Evolutionary conservation across 2,113 vertebrate species (phyloP).

Genomic region (Holacanthus passer): DNA sequence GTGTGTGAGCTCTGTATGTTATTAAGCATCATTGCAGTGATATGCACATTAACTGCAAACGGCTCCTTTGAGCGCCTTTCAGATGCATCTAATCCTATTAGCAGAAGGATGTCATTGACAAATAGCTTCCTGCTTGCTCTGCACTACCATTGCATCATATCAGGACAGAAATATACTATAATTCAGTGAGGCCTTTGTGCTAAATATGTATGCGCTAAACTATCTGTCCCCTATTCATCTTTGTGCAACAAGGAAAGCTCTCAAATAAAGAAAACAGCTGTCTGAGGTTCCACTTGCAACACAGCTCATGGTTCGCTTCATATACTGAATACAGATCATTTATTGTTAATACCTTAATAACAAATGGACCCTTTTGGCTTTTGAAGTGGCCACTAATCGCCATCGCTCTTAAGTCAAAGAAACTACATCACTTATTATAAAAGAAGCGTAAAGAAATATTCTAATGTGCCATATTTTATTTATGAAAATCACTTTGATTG

Average conservation of each 20-base stretch:
- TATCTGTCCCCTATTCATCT: constrained; percentile 47
- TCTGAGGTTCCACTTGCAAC: constrained; percentile 32
- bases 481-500: background rate
- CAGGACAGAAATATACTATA: constrained; percentile 29
- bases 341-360: background rate
- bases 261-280: constrained; percentile 27
- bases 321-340: constrained; percentile 27
- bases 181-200: background rate
- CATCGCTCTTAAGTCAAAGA: background rate
- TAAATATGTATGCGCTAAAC: constrained; percentile 54
- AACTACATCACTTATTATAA: background rate
- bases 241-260: constrained; percentile 41
- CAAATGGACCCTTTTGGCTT: background rate
- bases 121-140: constrained; percentile 53
- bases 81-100: constrained; percentile 64
- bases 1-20: constrained; percentile 1
- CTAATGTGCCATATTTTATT: background rate
- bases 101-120: constrained; percentile 60
- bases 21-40: background rate
- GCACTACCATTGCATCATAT: constrained; percentile 41
- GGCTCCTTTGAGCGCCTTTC: constrained; percentile 31
- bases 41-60: constrained; percentile 29
- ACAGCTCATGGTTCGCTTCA: constrained; percentile 31
- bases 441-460: background rate
- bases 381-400: background rate